Evolutionary conservation across 2,113 vertebrate genomes (phyloP).

Genomic region (Pristiophorus japonicus): DNA sequence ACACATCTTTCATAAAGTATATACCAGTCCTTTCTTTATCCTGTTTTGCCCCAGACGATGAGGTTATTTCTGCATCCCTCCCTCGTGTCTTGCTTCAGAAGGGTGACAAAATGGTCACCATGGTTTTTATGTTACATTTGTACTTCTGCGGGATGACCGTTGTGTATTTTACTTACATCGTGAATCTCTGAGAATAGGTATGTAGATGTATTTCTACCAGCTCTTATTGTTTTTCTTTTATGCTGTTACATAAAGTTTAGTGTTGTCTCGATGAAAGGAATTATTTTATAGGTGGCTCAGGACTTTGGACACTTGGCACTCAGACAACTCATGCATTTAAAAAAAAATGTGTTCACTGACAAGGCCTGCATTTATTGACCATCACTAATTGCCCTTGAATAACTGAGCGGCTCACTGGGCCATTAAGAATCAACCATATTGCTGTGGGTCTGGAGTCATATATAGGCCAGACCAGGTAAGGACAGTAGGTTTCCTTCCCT

Average conservation of each 20-base stretch:
- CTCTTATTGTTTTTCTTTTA: neutral
- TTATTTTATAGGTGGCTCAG: neutral
- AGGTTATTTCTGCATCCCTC: neutral
- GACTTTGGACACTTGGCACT: neutral
- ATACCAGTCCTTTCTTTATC: neutral
- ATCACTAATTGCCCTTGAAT: no score
- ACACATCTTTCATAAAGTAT: neutral
- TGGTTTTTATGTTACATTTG: no score
- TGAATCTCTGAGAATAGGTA: neutral
- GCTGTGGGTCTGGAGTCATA: no score
- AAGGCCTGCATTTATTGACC: no score
- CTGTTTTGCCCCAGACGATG: no score
- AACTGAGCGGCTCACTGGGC: no score
- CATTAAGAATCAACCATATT: no score
- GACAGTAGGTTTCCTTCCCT: no score
- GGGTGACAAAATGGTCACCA: neutral
- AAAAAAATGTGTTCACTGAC: no score
- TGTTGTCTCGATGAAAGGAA: neutral
- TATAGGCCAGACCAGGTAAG: no score
- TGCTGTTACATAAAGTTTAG: neutral
- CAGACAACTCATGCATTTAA: neutral
- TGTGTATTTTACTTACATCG: neutral
- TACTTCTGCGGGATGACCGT: neutral
- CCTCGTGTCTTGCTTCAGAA: neutral
- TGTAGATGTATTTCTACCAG: neutral